Conservation (phyloP, 2,888 invertebrate genomes). For the Venustoraphidia nigricollis region DNA sequence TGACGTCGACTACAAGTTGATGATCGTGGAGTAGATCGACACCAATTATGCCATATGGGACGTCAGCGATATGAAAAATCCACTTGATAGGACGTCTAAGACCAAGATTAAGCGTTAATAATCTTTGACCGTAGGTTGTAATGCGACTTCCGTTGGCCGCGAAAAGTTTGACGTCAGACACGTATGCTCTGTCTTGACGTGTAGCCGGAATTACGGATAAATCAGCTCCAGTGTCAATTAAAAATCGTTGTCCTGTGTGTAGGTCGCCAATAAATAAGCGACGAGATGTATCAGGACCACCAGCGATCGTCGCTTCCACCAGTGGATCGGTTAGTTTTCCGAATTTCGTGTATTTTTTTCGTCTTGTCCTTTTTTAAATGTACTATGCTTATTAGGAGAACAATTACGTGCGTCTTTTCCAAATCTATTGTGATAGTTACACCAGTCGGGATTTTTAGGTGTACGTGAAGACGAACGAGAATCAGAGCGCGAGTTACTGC, state of each 20-base stretch:
- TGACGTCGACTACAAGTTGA: neutral
- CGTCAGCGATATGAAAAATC: constrained; percentile 9
- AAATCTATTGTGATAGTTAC: too few relatives aligned
- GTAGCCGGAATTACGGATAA: constrained; percentile 6
- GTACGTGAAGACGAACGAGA: neutral
- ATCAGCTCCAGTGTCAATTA: constrained; percentile 7
- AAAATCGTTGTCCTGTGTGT: neutral
- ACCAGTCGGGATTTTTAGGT: too few relatives aligned
- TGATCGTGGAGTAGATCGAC: constrained; percentile 8
- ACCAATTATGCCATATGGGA: constrained; percentile 7
- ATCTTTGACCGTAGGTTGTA: constrained; percentile 6
- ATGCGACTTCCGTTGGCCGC: constrained; percentile 10
- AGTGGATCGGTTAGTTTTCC: constrained; percentile 5
- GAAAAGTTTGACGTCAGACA: neutral
- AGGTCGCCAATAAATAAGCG: constrained; percentile 7
- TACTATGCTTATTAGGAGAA: too few relatives aligned
- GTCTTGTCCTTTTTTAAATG: too few relatives aligned
- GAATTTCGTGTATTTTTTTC: too few relatives aligned
- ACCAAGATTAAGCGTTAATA: constrained; percentile 7
- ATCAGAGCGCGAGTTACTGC: neutral
- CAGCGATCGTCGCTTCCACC: constrained; percentile 7
- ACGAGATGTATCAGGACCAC: neutral
- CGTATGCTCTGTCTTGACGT: neutral
- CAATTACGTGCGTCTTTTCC: too few relatives aligned
- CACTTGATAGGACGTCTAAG: constrained; percentile 8